Conservation (phyloP, 1,140 invertebrate species). For the Acromyrmex heyeri region DNA sequence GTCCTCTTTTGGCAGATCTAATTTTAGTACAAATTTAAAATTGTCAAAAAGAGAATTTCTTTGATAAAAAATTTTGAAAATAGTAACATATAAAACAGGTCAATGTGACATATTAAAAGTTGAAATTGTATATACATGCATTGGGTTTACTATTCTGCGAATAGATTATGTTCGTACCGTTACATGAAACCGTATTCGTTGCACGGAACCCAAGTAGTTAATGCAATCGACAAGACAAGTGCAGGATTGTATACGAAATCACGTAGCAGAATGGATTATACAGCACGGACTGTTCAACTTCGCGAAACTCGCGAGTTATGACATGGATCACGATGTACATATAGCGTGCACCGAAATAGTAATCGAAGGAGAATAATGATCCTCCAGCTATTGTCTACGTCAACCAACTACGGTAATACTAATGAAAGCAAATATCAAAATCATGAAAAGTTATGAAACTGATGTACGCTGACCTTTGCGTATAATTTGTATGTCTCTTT, state of each 20-base stretch:
- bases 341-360: conserved; percentile 5
- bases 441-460: neutral
- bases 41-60: neutral
- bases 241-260: conserved; percentile 37
- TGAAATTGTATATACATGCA: conserved; percentile 12
- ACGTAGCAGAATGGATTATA: conserved; percentile 31
- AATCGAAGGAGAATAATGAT: conserved; percentile 22
- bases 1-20: neutral
- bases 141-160: neutral
- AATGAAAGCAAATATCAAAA: neutral
- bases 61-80: neutral
- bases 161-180: conserved; percentile 30
- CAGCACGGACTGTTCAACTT: conserved; percentile 20
- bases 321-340: neutral
- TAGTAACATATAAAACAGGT: neutral
- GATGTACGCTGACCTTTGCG: neutral
- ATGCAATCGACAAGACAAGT: conserved; percentile 54
- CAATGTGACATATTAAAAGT: neutral
- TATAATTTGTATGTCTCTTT: neutral
- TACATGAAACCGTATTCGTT: conserved; percentile 10
- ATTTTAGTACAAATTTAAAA: neutral
- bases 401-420: neutral
- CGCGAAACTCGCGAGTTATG: conserved; percentile 24
- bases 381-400: neutral
- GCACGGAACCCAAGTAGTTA: conserved; percentile 36